Percentiles rank a stretch among this genome's conserved stretches.
phyloP scores from a whole-genome alignment of 2,888 invertebrate species.

The Eupithecia pulchellata region DNA sequence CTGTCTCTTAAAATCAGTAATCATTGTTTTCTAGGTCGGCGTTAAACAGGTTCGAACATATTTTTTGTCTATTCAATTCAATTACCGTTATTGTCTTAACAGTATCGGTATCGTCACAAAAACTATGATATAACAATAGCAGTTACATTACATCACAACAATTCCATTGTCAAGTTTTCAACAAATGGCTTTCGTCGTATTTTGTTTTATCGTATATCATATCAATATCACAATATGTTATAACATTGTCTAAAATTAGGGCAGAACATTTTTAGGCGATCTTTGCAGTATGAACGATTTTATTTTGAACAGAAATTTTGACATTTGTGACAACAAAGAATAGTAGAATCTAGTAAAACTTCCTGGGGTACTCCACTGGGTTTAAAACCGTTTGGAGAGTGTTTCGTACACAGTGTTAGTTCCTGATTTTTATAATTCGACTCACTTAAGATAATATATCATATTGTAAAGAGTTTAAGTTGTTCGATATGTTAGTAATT shows the following conservation, averaged over 20 bases:
- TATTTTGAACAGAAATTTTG: not conserved
- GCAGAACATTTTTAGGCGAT: not conserved
- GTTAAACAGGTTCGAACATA: not conserved
- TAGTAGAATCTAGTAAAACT: not conserved
- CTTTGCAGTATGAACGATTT: not conserved
- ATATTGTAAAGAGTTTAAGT: not conserved
- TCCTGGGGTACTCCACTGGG: not conserved
- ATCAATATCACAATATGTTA: constrained; percentile 17
- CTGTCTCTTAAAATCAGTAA: not conserved
- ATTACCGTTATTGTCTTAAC: constrained; percentile 18
- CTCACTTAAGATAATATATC: not conserved
- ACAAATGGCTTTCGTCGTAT: constrained; percentile 38
- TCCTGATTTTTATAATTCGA: not conserved
- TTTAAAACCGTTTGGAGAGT: not conserved
- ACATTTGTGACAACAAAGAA: not conserved
- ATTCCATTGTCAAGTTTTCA: constrained; percentile 36
- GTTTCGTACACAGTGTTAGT: not conserved
- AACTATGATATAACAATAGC: constrained; percentile 33
- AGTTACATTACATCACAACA: constrained; percentile 31
- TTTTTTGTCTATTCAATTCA: constrained; percentile 14
- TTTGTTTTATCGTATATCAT: constrained; percentile 36
- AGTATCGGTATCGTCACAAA: constrained; percentile 24
- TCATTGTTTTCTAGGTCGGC: not conserved
- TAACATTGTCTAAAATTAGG: constrained; percentile 14
- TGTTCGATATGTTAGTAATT: not conserved